Evolutionary conservation across 1,140 invertebrate genomes (phyloP).

Genomic region (Littorina saxatilis): DNA sequence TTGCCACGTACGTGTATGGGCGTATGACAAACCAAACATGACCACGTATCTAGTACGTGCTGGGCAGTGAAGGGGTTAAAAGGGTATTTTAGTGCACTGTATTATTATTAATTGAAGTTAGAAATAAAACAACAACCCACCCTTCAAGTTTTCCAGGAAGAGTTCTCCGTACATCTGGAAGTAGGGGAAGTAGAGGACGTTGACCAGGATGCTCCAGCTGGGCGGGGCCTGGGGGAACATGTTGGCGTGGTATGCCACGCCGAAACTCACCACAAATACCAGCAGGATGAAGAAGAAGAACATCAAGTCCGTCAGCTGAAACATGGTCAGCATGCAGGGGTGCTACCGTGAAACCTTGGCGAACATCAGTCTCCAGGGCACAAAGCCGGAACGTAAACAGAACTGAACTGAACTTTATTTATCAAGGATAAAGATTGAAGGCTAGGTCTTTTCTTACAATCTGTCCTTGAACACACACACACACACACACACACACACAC

Average conservation of each 20-base stretch:
- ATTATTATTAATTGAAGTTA: no score
- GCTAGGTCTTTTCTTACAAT: no score
- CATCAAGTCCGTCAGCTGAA: slow-evolving; percentile 70
- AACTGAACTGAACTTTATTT: not conserved
- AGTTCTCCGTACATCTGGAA: slow-evolving; percentile 75
- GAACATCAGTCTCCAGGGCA: not conserved
- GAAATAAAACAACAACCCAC: no score
- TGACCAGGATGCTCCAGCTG: slow-evolving; percentile 60
- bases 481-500: no score
- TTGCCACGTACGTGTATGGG: no score
- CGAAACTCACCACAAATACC: slow-evolving; percentile 73
- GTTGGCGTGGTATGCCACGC: slow-evolving; percentile 69
- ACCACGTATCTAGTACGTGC: no score
- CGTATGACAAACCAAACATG: no score
- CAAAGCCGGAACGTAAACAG: not conserved
- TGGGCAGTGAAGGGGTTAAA: no score
- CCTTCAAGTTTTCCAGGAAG: slow-evolving; percentile 70
- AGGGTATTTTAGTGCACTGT: no score
- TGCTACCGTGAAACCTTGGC: no score
- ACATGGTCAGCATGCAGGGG: slow-evolving; percentile 27
- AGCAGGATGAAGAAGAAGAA: slow-evolving; percentile 73
- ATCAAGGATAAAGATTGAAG: no score
- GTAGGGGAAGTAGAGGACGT: slow-evolving; percentile 71
- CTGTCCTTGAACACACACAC: no score
- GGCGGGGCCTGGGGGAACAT: slow-evolving; percentile 66